Evolutionary conservation across 2,888 invertebrate genomes (phyloP).

Genomic region (Tachina fera): DNA sequence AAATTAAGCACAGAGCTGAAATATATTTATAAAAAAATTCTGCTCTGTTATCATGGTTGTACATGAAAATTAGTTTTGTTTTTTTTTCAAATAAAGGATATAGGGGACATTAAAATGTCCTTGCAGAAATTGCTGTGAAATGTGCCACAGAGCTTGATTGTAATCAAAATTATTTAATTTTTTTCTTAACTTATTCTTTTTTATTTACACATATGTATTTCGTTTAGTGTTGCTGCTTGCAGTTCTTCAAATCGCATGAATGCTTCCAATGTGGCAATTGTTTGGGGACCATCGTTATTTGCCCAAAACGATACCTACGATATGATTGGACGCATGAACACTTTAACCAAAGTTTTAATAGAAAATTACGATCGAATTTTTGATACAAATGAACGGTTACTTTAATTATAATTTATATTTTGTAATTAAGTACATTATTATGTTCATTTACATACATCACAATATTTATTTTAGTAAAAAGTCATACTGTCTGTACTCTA

Average conservation of each 20-base stretch:
- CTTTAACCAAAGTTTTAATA: slow-evolving; percentile 82
- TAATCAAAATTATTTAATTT: too few relatives aligned
- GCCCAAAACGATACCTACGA: slow-evolving; percentile 80
- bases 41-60: too few relatives aligned
- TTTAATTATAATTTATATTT: slow-evolving; percentile 64
- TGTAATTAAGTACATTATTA: slow-evolving; percentile 17
- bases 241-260: slow-evolving; percentile 82
- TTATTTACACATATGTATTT: not conserved
- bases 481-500: slow-evolving; percentile 1
- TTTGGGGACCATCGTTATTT: slow-evolving; percentile 82
- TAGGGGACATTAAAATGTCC: too few relatives aligned
- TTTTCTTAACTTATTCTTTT: too few relatives aligned
- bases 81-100: too few relatives aligned
- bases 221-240: slow-evolving; percentile 80
- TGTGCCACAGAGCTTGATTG: too few relatives aligned
- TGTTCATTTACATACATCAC: slow-evolving; percentile 4
- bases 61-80: too few relatives aligned
- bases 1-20: too few relatives aligned
- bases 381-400: slow-evolving; percentile 80
- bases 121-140: too few relatives aligned
- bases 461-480: slow-evolving; percentile 37
- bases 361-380: slow-evolving; percentile 82
- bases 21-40: too few relatives aligned
- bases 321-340: slow-evolving; percentile 81
- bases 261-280: slow-evolving; percentile 83